These are phyloP conservation scores for Pseudopodoces humilis DNA, from an alignment of 2,113 vertebrate species.

Conservation along the genomic window DNA sequence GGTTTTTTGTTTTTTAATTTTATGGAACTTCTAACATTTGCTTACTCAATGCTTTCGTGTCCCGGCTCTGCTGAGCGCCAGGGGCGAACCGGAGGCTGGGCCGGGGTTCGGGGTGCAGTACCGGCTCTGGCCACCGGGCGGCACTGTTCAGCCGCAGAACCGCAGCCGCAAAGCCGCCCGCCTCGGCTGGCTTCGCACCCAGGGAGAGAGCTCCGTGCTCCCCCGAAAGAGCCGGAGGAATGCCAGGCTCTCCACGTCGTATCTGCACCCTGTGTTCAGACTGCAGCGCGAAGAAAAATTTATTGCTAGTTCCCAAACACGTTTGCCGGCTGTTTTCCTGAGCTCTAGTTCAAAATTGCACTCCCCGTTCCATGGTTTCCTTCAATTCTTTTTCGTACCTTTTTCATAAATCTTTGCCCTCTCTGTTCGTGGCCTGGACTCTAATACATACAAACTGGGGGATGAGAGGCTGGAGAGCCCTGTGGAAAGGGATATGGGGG, in stretches of 20 bases:
- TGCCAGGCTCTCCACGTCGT: accelerated
- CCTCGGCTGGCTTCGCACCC: no score
- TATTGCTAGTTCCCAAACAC: neutral
- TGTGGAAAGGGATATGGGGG: neutral
- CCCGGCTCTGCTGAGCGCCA: neutral
- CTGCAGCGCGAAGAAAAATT: neutral
- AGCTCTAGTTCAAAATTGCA: neutral
- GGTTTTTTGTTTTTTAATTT: neutral
- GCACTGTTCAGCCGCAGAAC: neutral
- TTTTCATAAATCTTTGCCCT: neutral
- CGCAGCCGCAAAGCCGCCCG: no score
- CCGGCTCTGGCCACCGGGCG: neutral
- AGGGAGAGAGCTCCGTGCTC: accelerated
- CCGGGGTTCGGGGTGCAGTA: neutral
- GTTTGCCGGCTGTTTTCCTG: neutral
- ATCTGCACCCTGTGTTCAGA: no score
- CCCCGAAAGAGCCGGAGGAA: neutral
- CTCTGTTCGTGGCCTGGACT: neutral
- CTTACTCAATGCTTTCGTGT: neutral
- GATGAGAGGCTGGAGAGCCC: neutral
- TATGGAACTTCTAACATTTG: neutral
- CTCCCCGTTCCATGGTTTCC: neutral
- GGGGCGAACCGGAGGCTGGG: neutral
- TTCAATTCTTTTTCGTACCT: neutral
- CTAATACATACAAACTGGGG: neutral